A percentile compares a stretch with the other conserved stretches of the same genome.
These are phyloP conservation scores for Drosophila pseudotalamancana DNA, from an alignment of 2,888 invertebrate genomes.

Conservation along the genomic window DNA sequence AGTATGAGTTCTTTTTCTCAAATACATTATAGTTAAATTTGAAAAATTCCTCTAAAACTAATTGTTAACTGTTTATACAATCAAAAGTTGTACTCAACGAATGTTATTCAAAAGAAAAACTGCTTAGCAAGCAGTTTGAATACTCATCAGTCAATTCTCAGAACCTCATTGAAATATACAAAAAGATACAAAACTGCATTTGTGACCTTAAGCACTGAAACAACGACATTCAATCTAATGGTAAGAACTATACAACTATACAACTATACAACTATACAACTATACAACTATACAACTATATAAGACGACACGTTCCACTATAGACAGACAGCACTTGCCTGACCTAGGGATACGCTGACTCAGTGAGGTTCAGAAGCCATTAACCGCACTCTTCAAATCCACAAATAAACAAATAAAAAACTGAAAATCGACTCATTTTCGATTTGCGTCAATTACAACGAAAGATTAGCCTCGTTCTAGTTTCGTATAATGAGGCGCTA, in stretches of 20 bases:
- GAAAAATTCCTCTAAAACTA: too few species aligned
- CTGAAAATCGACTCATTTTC: constrained; percentile 52
- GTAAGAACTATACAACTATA: constrained; percentile 9
- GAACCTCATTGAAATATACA: constrained; percentile 2
- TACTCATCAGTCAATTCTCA: constrained; percentile 10
- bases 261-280: too few species aligned
- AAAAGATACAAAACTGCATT: neutral
- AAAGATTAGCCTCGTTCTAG: constrained; percentile 76
- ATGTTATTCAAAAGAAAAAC: too few species aligned
- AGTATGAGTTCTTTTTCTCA: too few species aligned
- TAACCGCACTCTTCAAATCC: constrained; percentile 19
- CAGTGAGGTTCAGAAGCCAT: constrained; percentile 38
- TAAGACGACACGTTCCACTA: constrained; percentile 29
- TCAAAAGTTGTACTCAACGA: too few species aligned
- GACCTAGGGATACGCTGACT: constrained; percentile 30
- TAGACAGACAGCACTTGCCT: neutral
- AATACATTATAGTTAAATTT: too few species aligned
- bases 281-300: neutral
- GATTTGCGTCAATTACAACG: constrained; percentile 71
- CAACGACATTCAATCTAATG: constrained; percentile 29
- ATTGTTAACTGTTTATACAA: too few species aligned
- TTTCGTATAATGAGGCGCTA: constrained; percentile 46
- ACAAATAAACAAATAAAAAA: constrained; percentile 16
- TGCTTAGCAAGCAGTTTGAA: neutral
- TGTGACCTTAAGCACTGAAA: constrained; percentile 4